Evolutionary conservation across 2,888 invertebrate genomes (phyloP).

Genomic region (Drosophila lacicola): DNA sequence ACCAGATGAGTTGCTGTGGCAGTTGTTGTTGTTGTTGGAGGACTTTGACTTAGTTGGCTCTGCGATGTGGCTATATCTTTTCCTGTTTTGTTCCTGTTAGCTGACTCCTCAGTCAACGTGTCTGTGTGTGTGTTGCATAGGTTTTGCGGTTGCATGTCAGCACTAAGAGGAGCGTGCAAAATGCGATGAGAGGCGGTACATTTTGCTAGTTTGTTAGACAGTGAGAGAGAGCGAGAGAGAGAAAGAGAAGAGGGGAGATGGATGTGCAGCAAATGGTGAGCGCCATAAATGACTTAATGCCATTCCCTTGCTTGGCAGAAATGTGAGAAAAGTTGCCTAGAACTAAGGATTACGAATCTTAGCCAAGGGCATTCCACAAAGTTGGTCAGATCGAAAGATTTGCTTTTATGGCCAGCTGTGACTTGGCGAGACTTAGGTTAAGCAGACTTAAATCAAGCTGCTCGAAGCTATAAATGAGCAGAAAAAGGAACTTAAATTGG

Average conservation of each 20-base stretch:
- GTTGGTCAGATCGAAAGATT: no score
- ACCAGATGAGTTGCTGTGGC: slow-evolving; percentile 28
- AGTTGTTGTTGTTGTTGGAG: slow-evolving; percentile 18
- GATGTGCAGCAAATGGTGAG: slow-evolving; percentile 14
- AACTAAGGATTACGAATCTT: background rate
- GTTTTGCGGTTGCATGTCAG: slow-evolving; percentile 47
- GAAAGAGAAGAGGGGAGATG: background rate
- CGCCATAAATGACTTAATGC: slow-evolving; percentile 19
- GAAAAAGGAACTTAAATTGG: no score
- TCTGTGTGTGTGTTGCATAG: slow-evolving; percentile 34
- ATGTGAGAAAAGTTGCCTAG: background rate
- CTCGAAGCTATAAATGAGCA: no score
- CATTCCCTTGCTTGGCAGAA: background rate
- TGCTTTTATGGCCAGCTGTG: no score
- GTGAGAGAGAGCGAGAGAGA: no score
- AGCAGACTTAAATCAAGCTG: no score
- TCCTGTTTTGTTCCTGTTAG: slow-evolving; percentile 32
- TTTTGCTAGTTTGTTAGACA: slow-evolving; percentile 12
- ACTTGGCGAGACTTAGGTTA: no score
- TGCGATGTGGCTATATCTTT: slow-evolving; percentile 39
- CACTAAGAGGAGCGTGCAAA: slow-evolving; percentile 1
- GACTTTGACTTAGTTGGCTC: slow-evolving; percentile 26
- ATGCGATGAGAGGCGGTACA: background rate
- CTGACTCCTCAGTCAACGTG: slow-evolving; percentile 6
- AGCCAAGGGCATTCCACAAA: background rate